Evolutionary conservation across 2,888 invertebrate genomes (phyloP).

Genomic region (Frankliniella intonsa): DNA sequence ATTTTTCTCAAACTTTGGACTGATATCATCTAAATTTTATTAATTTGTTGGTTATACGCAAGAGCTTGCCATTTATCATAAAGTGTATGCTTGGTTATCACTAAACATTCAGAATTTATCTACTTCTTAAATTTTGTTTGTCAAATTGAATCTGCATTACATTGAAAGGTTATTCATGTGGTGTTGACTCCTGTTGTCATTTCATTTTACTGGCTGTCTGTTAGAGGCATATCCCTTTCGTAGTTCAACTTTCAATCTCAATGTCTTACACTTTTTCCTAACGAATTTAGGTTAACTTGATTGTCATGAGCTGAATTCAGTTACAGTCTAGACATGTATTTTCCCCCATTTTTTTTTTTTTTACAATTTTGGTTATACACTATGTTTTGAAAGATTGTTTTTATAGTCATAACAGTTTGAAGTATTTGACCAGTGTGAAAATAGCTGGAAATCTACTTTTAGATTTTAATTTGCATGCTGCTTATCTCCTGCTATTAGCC

Average conservation of each 20-base stretch:
- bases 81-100: background rate
- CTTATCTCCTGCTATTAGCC: constrained; percentile 58
- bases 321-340: background rate
- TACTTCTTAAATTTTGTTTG: background rate
- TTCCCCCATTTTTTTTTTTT: background rate
- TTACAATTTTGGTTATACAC: background rate
- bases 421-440: too few species aligned
- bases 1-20: background rate
- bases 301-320: background rate
- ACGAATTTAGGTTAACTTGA: background rate
- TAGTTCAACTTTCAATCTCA: constrained; percentile 17
- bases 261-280: constrained; percentile 27
- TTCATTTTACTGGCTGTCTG: constrained; percentile 29
- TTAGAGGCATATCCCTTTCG: background rate
- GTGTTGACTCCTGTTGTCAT: background rate
- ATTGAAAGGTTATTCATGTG: background rate
- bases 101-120: background rate
- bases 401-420: background rate
- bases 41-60: too few species aligned
- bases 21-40: background rate
- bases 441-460: too few species aligned
- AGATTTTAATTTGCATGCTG: constrained; percentile 46
- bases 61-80: background rate
- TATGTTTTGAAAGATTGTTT: background rate
- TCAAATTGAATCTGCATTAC: background rate